Evolutionary conservation across 2,888 invertebrate species (phyloP), one percentile per base, ranked within the genome.

Genomic region (Apocheima hispidaria): DNA sequence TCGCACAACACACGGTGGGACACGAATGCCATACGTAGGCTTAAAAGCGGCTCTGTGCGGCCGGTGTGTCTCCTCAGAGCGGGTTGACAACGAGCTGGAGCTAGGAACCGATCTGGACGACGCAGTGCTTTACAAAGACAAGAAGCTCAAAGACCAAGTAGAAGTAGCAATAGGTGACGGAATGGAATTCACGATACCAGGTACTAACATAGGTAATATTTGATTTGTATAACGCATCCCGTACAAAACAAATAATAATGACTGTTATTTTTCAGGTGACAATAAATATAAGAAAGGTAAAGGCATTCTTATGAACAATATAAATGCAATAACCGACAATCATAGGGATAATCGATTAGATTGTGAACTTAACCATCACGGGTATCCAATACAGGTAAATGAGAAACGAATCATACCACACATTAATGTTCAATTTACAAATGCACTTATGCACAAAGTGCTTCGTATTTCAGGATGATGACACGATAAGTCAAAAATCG

Each of bases 141-240:
- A 97, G 88, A 98, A 97, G 88, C 96, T 96, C 78, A 96, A 97
- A 93, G 97, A 97, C 82, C 96, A 97, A 88, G 94, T 97, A 71
- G 98, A 98, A 93, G 97, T 98, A 69, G 97, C 97, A 66, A 97
- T 98, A 79, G 97, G 97, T 48, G 97, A 97, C 84, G 97, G 97
- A 71, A 97, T 98, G 96, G 98, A 98, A 88, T 97, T 98, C 82
- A 97, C 97, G 52, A 97, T 98, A 93, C 97, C 97, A 88, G 97
- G 97, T 95, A 94, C 74, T 10, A 14, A 3, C 41, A 36, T 21
- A 10, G 2, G 18, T n/a, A 16, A 44, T 35, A n/a, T 5, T 43
- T 16, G 6, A 51, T n/a, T 12, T 3, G 26, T 44, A 12, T 3
- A 21, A 4, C 1, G 2, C 2, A n/a, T 7, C 1, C 14, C 10